Conservation (phyloP, 2,113 vertebrate genomes). For the Microcebus ravelobensis region DNA sequence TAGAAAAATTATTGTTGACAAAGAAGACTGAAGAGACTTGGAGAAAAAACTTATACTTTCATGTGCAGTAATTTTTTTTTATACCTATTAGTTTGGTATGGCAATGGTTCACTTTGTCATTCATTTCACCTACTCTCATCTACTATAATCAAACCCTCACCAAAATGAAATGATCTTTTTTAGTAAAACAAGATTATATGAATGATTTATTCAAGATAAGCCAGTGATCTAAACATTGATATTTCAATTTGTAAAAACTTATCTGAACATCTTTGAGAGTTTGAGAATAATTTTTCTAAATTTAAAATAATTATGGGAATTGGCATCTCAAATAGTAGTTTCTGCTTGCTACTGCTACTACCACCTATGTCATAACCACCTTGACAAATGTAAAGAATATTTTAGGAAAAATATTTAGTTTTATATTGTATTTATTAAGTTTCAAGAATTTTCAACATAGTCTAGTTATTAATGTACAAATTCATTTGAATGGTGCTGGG, state of each 20-base stretch:
- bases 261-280: not conserved
- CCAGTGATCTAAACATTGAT: not conserved
- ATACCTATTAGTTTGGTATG: not conserved
- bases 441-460: not conserved
- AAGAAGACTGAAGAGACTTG: not conserved
- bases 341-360: not conserved
- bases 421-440: not conserved
- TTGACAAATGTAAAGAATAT: not conserved
- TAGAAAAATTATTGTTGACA: not conserved
- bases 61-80: not conserved
- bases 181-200: not conserved
- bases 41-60: not conserved
- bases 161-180: not conserved
- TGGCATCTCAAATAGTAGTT: not conserved
- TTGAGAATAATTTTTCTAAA: not conserved
- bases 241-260: conserved; percentile 15
- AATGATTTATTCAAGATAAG: conserved; percentile 30
- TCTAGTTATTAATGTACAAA: not conserved
- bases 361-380: not conserved
- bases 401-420: not conserved
- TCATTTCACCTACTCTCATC: not conserved
- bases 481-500: not conserved
- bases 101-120: not conserved
- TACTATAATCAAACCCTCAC: not conserved
- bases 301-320: not conserved